phyloP scores from a whole-genome alignment of 2,888 invertebrate genomes.

The Eupithecia subfuscata region DNA sequence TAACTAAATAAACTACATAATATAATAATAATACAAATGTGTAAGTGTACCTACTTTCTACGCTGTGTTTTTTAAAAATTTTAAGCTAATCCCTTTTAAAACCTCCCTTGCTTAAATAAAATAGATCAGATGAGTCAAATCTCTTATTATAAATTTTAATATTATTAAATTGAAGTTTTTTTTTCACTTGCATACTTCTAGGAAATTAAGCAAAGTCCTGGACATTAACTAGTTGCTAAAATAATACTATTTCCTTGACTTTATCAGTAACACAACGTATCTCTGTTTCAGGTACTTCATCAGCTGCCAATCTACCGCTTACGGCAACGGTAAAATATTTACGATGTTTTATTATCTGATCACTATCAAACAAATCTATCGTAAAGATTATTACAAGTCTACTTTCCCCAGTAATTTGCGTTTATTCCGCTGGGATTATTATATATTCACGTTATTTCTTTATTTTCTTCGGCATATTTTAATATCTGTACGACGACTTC shows the following conservation, averaged over 20 bases:
- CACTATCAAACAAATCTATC: constrained; percentile 8
- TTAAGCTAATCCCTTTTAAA: too few species aligned
- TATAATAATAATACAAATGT: too few species aligned
- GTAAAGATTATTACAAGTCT: constrained; percentile 8
- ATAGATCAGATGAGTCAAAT: too few species aligned
- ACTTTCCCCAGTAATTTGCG: neutral
- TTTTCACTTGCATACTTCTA: neutral
- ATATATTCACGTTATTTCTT: neutral
- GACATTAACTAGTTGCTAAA: neutral
- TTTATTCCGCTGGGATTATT: neutral
- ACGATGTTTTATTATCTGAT: constrained; percentile 19
- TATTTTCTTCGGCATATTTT: too few species aligned
- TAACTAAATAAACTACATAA: too few species aligned
- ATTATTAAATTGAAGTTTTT: too few species aligned
- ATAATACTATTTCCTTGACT: constrained; percentile 14
- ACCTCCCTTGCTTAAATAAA: too few species aligned
- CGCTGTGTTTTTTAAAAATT: too few species aligned
- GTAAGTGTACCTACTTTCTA: too few species aligned
- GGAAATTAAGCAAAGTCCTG: neutral
- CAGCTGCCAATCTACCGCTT: constrained; percentile 53
- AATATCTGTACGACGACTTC: neutral
- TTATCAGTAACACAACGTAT: constrained; percentile 9
- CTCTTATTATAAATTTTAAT: too few species aligned
- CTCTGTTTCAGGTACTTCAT: constrained; percentile 54
- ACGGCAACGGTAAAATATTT: constrained; percentile 65